Percentiles rank a stretch among this genome's conserved stretches.
Conservation (phyloP, 2,888 invertebrate species). For the Leptopterna dolabrata region DNA sequence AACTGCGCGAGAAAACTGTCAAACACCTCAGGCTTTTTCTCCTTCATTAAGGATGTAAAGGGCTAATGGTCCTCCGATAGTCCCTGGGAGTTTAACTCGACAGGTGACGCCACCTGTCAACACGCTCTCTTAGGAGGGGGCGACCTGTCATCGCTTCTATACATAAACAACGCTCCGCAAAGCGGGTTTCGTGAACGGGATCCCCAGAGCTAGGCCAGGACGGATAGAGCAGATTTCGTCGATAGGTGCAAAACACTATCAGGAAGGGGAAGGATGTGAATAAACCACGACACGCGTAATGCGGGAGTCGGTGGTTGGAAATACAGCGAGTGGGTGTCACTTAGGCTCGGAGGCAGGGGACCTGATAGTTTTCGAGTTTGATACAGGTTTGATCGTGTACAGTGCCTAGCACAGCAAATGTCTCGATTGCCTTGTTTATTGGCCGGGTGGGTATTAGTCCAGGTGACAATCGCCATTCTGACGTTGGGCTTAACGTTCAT, state of each 20-base stretch:
- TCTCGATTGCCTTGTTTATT: no score
- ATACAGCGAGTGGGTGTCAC: no score
- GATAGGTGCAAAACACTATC: no score
- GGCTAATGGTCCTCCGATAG: conserved; percentile 42
- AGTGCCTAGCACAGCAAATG: no score
- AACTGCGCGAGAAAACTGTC: neutral
- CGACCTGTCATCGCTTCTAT: conserved; percentile 4
- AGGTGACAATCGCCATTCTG: no score
- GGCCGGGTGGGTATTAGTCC: no score
- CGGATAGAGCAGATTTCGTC: neutral
- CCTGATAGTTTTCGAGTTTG: no score
- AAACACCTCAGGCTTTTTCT: conserved; percentile 22
- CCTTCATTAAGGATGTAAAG: conserved; percentile 48
- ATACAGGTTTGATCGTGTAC: no score
- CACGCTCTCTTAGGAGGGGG: conserved; percentile 13
- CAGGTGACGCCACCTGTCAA: conserved; percentile 24
- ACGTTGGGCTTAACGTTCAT: no score
- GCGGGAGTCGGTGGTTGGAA: no score
- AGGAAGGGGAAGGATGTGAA: neutral
- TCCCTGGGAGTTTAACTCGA: conserved; percentile 29
- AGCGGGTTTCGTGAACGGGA: neutral
- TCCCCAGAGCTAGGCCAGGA: neutral
- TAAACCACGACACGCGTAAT: neutral
- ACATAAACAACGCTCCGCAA: neutral
- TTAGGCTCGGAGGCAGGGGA: no score